Base-by-base conservation (phyloP, 2,113 vertebrate species). In the Strix aluco region DNA sequence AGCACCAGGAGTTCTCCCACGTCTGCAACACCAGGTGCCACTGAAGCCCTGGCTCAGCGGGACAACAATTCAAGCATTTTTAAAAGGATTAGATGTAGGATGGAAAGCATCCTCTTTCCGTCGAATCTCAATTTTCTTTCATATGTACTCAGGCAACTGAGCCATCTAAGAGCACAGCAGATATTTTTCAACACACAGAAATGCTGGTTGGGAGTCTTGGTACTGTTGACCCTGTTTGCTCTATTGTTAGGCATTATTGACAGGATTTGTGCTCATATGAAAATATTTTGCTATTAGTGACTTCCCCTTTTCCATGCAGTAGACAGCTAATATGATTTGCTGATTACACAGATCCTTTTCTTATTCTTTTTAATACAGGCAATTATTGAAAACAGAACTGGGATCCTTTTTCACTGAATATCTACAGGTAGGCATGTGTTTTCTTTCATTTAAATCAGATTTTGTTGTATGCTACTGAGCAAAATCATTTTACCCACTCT, bases 401-500 rank as follows among this genome's bases (percentile, higher is more conserved):
- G 99, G 99, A 92, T 99, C 99, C 44, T 99, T 99, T 97, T 99
- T 99, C 97, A 99, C 99, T 1, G 99, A 99, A 91, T 99, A 99
- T 96, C 98, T 99, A 57, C 99, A 99, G 98, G 99, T 99, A 96
- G 63, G 98, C 87, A 58, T 92, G 44, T 46, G n/a, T 49, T 61
- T 66, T 65, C 55, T 69, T 87, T 88, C 54, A 34, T 81, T 94
- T 47, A 54, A 74, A 52, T 86, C 19, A 55, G n/a, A 61, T n/a
- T 58, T 49, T 5, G 2, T 44, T 59, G 36, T 13, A 36, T 49
- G 25, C 27, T 69, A 18, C 47, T 49, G 29, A 91, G 61, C 34
- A 79, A 65, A 96, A 71, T 16, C 15, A 46, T 29, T 69, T 75
- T 80, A 5, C 22, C 38, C 11, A 6, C 72, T 77, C 54, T 80